Percentiles rank a stretch among this genome's conserved stretches.
These are phyloP conservation scores for Oryzias celebensis DNA, from an alignment of 2,113 vertebrate genomes.

Conservation along the genomic window DNA sequence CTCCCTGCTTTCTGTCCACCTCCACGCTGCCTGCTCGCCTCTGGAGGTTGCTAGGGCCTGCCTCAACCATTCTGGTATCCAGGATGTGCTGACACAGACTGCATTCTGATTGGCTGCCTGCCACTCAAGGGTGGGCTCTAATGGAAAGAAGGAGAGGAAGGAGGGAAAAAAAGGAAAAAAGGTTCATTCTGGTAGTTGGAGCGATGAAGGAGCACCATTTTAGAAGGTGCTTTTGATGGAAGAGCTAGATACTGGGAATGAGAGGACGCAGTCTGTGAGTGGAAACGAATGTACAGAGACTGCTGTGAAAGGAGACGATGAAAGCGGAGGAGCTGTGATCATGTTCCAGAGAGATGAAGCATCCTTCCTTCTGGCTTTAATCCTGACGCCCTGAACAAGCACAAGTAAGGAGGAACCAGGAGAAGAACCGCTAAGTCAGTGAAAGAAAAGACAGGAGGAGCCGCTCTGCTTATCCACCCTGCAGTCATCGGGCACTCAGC, in stretches of 20 bases:
- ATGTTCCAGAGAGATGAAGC: too few species aligned
- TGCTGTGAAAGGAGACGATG: too few species aligned
- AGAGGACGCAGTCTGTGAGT: background rate
- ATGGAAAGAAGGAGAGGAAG: conserved; percentile 12
- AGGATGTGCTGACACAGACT: conserved; percentile 67
- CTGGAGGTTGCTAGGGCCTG: conserved; percentile 64
- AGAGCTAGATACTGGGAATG: conserved; percentile 4
- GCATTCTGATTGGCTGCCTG: conserved; percentile 66
- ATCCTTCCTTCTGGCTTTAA: too few species aligned
- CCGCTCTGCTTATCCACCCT: background rate
- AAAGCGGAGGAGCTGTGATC: too few species aligned
- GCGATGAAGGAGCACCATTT: conserved; percentile 67
- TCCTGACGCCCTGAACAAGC: too few species aligned
- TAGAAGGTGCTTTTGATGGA: conserved; percentile 29
- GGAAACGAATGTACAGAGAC: background rate
- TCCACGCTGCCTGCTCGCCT: conserved; percentile 18
- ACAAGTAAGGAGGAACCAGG: too few species aligned
- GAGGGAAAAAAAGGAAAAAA: conserved; percentile 24
- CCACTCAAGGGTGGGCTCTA: conserved; percentile 40
- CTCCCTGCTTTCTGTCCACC: conserved; percentile 18
- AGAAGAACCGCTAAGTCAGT: too few species aligned
- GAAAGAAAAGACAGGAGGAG: too few species aligned
- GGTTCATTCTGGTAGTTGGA: conserved; percentile 44
- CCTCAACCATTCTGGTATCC: conserved; percentile 71
- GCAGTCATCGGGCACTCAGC: conserved; percentile 28